A percentile compares a stretch with the other conserved stretches of the same genome.
These are phyloP conservation scores for Lipophrys pholis DNA, from an alignment of 2,113 vertebrate species.

Conservation along the genomic window DNA sequence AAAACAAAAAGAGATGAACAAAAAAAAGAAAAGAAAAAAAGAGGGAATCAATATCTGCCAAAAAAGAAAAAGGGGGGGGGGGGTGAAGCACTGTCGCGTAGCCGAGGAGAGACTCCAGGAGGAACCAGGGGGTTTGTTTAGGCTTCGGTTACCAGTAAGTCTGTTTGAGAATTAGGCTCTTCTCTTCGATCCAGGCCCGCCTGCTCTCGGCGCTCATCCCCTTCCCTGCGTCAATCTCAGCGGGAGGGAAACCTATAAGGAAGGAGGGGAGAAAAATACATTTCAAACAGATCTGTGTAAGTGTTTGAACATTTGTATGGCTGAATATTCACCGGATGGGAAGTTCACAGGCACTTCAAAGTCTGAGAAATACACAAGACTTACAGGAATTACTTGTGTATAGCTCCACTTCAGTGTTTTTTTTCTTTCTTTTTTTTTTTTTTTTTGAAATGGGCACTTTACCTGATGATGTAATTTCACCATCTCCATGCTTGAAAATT, in stretches of 20 bases:
- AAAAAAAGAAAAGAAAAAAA: background rate
- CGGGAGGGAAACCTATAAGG: slow-evolving; percentile 82
- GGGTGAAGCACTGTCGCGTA: slow-evolving; percentile 22
- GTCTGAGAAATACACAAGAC: slow-evolving; percentile 5
- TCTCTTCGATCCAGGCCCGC: slow-evolving; percentile 89
- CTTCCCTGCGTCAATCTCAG: slow-evolving; percentile 87
- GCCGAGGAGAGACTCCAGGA: slow-evolving; percentile 31
- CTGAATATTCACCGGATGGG: slow-evolving; percentile 23
- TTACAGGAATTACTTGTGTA: background rate
- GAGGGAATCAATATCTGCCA: slow-evolving; percentile 48
- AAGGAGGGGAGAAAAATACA: background rate
- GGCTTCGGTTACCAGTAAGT: slow-evolving; percentile 87
- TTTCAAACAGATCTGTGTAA: slow-evolving; percentile 46
- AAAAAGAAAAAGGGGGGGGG: slow-evolving; percentile 35
- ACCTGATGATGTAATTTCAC: background rate
- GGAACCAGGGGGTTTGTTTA: slow-evolving; percentile 26
- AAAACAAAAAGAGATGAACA: too few species aligned
- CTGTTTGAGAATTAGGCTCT: slow-evolving; percentile 89
- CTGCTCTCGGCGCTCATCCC: slow-evolving; percentile 85
- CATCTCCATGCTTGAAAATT: background rate
- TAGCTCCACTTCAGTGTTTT: slow-evolving; percentile 4
- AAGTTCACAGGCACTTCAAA: slow-evolving; percentile 46
- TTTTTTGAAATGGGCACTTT: background rate
- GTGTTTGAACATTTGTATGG: slow-evolving; percentile 40
- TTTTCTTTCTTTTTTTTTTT: background rate